Percentiles rank a stretch among this genome's conserved stretches.
These are phyloP conservation scores for Hoplias malabaricus DNA, from an alignment of 2,113 vertebrate genomes.

Conservation along the genomic window DNA sequence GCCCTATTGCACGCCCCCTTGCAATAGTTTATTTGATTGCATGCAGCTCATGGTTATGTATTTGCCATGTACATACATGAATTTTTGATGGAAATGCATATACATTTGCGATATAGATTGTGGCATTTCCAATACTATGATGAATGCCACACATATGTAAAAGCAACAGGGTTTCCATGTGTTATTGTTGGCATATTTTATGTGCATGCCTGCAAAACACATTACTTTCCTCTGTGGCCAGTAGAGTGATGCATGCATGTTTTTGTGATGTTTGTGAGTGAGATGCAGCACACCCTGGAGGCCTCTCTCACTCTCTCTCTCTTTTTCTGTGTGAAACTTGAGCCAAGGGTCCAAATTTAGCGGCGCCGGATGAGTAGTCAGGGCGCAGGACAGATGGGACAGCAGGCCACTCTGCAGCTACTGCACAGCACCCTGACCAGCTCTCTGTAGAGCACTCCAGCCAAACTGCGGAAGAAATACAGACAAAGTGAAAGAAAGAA, in stretches of 20 bases:
- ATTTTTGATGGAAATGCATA: too few species aligned
- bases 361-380: constrained; percentile 77
- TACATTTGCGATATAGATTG: too few species aligned
- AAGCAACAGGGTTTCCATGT: not conserved
- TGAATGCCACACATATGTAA: not conserved
- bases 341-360: constrained; percentile 96
- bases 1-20: too few species aligned
- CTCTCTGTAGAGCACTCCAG: constrained; percentile 53
- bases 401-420: constrained; percentile 77
- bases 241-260: constrained; percentile 22
- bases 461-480: constrained; percentile 44
- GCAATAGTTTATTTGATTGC: too few species aligned
- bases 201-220: constrained; percentile 15
- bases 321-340: constrained; percentile 83
- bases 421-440: constrained; percentile 59
- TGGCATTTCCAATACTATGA: too few species aligned
- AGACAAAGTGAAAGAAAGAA: constrained; percentile 23
- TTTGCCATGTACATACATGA: too few species aligned
- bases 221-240: constrained; percentile 5
- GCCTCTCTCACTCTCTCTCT: constrained; percentile 52
- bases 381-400: constrained; percentile 83
- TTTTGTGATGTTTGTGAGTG: constrained; percentile 24
- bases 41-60: too few species aligned
- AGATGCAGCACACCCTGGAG: constrained; percentile 11
- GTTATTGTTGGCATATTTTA: not conserved